These are phyloP conservation scores for Grammomys dolichurus DNA, from an alignment of 2,113 vertebrate genomes.

Conservation along the genomic window DNA sequence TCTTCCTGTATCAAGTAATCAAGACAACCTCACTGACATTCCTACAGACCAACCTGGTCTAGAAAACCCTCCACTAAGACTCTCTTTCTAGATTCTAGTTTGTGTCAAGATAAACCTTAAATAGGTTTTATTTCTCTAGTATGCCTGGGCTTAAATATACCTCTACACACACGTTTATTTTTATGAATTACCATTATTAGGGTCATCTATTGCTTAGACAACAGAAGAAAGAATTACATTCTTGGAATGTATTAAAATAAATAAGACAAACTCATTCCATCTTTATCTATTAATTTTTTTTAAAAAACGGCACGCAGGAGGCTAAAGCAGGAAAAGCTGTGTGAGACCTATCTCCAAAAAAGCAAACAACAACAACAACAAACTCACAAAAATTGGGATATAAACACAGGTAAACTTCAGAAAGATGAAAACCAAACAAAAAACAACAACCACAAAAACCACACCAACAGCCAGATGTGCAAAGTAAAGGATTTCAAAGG, in stretches of 20 bases:
- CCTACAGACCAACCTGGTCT: not conserved
- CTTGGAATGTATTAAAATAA: not conserved
- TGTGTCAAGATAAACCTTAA: not conserved
- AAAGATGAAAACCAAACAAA: not conserved
- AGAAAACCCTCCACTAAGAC: not conserved
- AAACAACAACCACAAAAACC: not conserved
- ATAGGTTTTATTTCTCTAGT: not conserved
- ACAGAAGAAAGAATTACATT: not conserved
- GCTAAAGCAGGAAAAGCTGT: not conserved
- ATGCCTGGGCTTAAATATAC: not conserved
- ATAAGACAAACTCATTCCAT: not conserved
- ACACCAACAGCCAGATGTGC: not conserved
- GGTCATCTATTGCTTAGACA: not conserved
- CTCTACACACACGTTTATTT: not conserved
- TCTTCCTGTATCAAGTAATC: not conserved
- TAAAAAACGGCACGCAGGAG: not conserved
- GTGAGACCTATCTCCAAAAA: not conserved
- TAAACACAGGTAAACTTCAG: not conserved
- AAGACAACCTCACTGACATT: not conserved
- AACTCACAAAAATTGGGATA: not conserved
- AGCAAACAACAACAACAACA: not conserved
- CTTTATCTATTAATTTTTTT: not conserved
- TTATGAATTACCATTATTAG: conserved; percentile 1
- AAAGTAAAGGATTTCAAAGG: not conserved
- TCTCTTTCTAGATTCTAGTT: not conserved